Conservation (phyloP, 2,797 vertebrate genomes). For the Arvicola amphibius region DNA sequence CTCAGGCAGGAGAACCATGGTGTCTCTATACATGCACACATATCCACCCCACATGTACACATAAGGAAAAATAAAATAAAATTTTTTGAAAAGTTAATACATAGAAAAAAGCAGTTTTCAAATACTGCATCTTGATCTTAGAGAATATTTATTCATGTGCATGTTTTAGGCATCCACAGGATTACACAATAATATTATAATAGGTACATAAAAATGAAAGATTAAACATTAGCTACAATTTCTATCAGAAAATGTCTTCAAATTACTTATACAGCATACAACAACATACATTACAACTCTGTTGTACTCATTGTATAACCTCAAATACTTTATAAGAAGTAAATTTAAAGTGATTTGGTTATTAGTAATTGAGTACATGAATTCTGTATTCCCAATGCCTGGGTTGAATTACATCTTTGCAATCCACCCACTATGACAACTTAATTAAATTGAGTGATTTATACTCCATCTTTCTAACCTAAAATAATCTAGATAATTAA, state of each 20-base stretch:
- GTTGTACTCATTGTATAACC: not conserved
- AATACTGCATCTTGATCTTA: not conserved
- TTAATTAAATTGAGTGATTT: conserved; percentile 17
- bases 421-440: not conserved
- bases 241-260: conserved; percentile 16
- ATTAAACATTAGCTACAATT: not conserved
- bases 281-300: not conserved
- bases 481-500: conserved; percentile 29
- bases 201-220: not conserved
- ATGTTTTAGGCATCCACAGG: not conserved
- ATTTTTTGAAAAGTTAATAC: not conserved
- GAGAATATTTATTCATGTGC: conserved; percentile 1
- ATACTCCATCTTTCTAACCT: conserved; percentile 21
- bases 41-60: too few relatives aligned
- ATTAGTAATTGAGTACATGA: not conserved
- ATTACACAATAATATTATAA: not conserved
- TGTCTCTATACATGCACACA: not conserved
- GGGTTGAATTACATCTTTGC: not conserved
- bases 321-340: not conserved
- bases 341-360: conserved; percentile 2
- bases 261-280: not conserved
- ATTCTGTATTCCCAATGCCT: not conserved
- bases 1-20: too few relatives aligned
- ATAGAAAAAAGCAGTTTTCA: conserved; percentile 43
- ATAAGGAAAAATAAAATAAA: not conserved